phyloP scores from a whole-genome alignment of 1,140 invertebrate species.

The Danaus melanippus region DNA sequence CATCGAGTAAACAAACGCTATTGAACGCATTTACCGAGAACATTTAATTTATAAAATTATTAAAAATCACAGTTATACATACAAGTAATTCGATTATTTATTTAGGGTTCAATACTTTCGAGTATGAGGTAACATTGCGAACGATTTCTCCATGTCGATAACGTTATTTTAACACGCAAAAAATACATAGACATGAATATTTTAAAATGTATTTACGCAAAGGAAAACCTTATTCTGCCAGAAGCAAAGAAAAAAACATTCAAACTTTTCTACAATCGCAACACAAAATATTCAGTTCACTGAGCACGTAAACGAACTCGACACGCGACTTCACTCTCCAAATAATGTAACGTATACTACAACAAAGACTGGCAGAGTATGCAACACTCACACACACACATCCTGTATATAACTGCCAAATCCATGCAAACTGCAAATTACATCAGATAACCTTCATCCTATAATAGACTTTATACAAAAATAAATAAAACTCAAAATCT shows the following conservation, averaged over 20 bases:
- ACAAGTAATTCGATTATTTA: too few relatives aligned
- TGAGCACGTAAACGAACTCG: constrained; percentile 12
- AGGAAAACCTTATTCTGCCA: constrained; percentile 17
- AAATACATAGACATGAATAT: too few relatives aligned
- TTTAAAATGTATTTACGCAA: constrained; percentile 2
- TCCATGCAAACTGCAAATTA: constrained; percentile 18
- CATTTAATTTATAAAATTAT: too few relatives aligned
- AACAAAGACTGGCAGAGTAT: constrained; percentile 10
- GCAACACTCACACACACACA: constrained; percentile 13
- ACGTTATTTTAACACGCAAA: too few relatives aligned
- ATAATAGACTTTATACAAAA: constrained; percentile 14
- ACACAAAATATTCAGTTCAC: constrained; percentile 14
- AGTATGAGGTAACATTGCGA: too few relatives aligned
- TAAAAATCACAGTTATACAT: too few relatives aligned
- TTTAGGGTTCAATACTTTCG: too few relatives aligned
- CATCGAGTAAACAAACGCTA: too few relatives aligned
- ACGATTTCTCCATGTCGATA: too few relatives aligned
- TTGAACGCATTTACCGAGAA: too few relatives aligned
- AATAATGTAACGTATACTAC: constrained; percentile 6
- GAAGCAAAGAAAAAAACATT: constrained; percentile 7
- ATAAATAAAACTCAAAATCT: constrained; percentile 8
- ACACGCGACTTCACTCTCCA: constrained; percentile 1
- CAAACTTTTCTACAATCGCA: constrained; percentile 5
- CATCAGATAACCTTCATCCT: constrained; percentile 13
- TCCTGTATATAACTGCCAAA: constrained; percentile 27